Conservation (phyloP, 2,797 vertebrate species). For the Clarias platycephalus region DNA sequence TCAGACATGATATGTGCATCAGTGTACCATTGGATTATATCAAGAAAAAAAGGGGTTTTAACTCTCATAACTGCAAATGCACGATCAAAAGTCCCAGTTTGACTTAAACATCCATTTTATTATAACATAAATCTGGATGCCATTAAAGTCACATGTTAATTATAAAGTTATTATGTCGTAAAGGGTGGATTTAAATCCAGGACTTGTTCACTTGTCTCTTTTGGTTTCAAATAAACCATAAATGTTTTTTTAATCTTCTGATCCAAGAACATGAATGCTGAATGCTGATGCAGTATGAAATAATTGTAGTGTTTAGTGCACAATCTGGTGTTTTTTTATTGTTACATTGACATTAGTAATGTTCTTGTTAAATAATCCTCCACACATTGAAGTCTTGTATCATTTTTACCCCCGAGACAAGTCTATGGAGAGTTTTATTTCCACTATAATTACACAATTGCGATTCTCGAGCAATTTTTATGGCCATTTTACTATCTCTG, state of each 20-base stretch:
- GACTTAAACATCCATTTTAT: background rate
- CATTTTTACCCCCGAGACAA: background rate
- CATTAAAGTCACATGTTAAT: background rate
- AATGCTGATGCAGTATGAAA: constrained; percentile 6
- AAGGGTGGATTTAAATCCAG: background rate
- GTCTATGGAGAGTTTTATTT: constrained; percentile 44
- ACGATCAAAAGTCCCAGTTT: no score
- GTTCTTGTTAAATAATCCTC: constrained; percentile 18
- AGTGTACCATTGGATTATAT: no score
- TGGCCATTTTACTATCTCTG: constrained; percentile 30
- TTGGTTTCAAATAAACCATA: background rate
- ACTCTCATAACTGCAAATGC: no score
- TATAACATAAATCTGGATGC: background rate
- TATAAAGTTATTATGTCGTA: background rate
- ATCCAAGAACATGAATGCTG: background rate
- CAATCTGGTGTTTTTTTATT: background rate
- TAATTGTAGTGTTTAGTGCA: constrained; percentile 1
- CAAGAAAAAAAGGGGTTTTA: no score
- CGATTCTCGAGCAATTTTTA: constrained; percentile 36
- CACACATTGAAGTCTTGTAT: constrained; percentile 14
- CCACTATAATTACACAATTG: constrained; percentile 44
- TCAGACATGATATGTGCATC: no score
- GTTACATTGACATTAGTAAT: background rate
- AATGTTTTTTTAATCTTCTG: background rate
- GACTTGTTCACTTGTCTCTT: background rate